Base-by-base conservation (phyloP, 37 sponge, comb jelly and placozoan genomes). In the Cliona cf. orientalis region DNA sequence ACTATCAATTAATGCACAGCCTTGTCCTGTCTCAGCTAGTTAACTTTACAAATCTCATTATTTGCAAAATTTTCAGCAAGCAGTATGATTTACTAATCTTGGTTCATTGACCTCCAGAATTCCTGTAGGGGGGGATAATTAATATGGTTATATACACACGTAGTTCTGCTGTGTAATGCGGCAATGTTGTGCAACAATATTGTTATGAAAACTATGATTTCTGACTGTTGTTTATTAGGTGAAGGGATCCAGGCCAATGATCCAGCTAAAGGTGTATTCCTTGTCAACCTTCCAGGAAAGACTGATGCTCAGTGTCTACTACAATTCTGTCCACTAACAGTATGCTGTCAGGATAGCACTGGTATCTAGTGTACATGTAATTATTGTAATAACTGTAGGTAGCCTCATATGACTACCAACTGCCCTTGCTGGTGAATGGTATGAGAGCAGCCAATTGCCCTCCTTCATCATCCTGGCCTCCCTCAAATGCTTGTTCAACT, bases 351-450 rank as follows among this genome's bases (percentile, higher is more conserved):
- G 7, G 25, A n/a, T 28, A 21, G 25, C 22, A 26, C 7, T 63
- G 11, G 31, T 26, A 22, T n/a, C 7, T n/a, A 49, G 11, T n/a
- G 14, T 69, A 69, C 37, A 36, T 11, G 9, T n/a, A 69, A 7
- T 5, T 25, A 9, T 60, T 75, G 3, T 59, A 36, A 3, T 3
- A 33, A 68, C 22, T 53, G 5, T 59, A 96, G 92, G 90, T 97
- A 26, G 97, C 95, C 34, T 73, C 92, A 3, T 97, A 97, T 67
- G 97, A 97, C 65, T 94, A 91, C 74, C 62, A 72, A 21, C 87
- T 97, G 53, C 94, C 97, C n/a, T 77, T 97, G 5, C 74, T 91
- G 66, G 88, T 97, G 42, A 97, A 97, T 80, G 92, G 85, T 28
- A 58, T 73, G 79, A 77, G 17, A 76, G 22, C 87, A 94, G 3